Conservation (phyloP, 2,888 invertebrate species). For the Yponomeuta malinellus region DNA sequence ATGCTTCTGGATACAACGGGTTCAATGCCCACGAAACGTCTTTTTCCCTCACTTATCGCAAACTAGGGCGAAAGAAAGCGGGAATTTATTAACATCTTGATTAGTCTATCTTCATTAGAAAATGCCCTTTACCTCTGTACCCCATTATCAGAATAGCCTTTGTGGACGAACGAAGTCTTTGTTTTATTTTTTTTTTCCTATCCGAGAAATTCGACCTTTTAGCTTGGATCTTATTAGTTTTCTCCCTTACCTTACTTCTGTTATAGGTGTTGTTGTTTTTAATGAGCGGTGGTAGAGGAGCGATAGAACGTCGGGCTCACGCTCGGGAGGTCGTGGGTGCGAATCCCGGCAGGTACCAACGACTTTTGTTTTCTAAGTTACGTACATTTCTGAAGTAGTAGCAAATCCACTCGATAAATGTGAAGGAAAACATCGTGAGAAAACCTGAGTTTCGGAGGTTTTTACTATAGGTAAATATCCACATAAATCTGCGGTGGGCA, state of each 20-base stretch:
- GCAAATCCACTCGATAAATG: no score
- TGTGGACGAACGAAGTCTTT: not conserved
- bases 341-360: no score
- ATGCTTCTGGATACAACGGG: not conserved
- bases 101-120: conserved; percentile 37
- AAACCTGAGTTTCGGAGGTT: no score
- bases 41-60: conserved; percentile 8
- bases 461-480: no score
- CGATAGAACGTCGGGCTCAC: no score
- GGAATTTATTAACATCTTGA: conserved; percentile 58
- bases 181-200: not conserved
- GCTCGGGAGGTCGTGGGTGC: no score
- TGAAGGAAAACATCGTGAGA: no score
- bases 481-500: no score
- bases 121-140: conserved; percentile 3
- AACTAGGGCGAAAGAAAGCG: conserved; percentile 16
- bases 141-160: not conserved
- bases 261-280: no score
- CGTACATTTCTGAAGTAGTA: no score
- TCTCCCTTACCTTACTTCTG: not conserved
- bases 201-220: not conserved
- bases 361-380: no score
- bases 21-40: not conserved
- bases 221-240: not conserved
- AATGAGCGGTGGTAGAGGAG: no score